Percentiles rank a stretch among this genome's conserved stretches.
phyloP scores from a whole-genome alignment of 2,888 invertebrate species.

The Stenotaenia linearis region DNA sequence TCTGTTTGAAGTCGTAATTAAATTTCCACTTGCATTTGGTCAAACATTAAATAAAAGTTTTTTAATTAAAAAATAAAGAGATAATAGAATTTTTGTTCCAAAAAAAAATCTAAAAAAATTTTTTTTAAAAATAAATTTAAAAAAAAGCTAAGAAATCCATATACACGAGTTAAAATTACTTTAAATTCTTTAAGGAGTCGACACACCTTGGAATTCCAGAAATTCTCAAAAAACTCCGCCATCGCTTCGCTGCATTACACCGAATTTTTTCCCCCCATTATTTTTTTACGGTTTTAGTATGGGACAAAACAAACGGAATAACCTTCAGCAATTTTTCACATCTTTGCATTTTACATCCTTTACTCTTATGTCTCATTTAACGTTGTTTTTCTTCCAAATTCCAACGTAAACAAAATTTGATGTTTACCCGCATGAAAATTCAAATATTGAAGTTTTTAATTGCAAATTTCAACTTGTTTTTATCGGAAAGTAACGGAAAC shows the following conservation, averaged over 20 bases:
- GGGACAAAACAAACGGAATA: constrained; percentile 4
- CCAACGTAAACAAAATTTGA: neutral
- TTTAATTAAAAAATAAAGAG: neutral
- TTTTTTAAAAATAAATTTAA: neutral
- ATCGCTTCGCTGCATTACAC: neutral
- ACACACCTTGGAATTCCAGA: constrained; percentile 1
- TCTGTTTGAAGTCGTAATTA: neutral
- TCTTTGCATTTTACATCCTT: neutral
- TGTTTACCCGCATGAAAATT: neutral
- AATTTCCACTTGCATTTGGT: neutral
- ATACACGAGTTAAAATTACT: neutral
- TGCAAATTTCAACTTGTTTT: no score
- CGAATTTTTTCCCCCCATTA: neutral
- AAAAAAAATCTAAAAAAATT: no score
- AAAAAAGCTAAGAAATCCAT: neutral
- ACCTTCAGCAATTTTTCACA: constrained; percentile 1
- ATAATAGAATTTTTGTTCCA: no score
- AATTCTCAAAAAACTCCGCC: constrained; percentile 23
- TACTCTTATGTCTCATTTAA: constrained; percentile 3
- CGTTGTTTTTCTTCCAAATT: neutral
- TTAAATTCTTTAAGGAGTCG: neutral
- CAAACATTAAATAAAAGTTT: neutral
- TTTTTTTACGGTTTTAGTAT: neutral
- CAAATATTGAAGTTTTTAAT: no score
- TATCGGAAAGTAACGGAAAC: no score